Evolutionary conservation across 1,140 invertebrate species (phyloP).

Genomic region (Odontomachus brunneus): DNA sequence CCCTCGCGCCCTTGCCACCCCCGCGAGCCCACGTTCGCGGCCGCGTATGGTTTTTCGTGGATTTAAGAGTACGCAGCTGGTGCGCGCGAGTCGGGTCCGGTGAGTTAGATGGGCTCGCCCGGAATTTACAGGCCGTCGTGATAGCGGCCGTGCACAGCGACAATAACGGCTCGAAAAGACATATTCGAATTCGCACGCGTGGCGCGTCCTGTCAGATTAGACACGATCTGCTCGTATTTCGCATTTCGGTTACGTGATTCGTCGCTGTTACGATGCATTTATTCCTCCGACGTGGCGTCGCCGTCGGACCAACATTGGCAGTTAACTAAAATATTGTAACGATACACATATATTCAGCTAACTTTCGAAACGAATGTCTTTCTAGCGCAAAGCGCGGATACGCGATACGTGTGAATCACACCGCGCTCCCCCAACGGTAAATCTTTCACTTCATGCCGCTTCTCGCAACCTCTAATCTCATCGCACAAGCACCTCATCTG

Average conservation of each 20-base stretch:
- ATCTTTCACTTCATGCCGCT: neutral
- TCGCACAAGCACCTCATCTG: neutral
- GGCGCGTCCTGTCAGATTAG: conserved; percentile 28
- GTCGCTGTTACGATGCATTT: conserved; percentile 18
- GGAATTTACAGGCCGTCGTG: conserved; percentile 45
- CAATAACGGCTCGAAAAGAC: conserved; percentile 31
- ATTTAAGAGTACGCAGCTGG: conserved; percentile 41
- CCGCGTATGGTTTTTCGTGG: conserved; percentile 10
- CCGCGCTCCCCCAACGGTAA: neutral
- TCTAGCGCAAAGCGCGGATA: neutral
- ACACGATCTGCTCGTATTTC: conserved; percentile 44
- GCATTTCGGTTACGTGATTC: neutral
- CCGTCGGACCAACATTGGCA: neutral
- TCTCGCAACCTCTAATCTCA: neutral
- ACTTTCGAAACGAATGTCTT: neutral
- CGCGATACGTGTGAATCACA: neutral
- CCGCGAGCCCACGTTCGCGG: neutral
- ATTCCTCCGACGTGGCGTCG: conserved; percentile 4
- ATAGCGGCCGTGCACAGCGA: conserved; percentile 5
- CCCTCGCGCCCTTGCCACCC: neutral
- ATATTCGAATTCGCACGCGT: conserved; percentile 30
- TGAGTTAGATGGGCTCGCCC: conserved; percentile 37
- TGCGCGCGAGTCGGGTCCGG: neutral
- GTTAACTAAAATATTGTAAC: conserved; percentile 15
- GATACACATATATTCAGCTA: too few relatives aligned